Conservation (phyloP, 2,113 vertebrate genomes). For the Petrocephalus zakoni region DNA sequence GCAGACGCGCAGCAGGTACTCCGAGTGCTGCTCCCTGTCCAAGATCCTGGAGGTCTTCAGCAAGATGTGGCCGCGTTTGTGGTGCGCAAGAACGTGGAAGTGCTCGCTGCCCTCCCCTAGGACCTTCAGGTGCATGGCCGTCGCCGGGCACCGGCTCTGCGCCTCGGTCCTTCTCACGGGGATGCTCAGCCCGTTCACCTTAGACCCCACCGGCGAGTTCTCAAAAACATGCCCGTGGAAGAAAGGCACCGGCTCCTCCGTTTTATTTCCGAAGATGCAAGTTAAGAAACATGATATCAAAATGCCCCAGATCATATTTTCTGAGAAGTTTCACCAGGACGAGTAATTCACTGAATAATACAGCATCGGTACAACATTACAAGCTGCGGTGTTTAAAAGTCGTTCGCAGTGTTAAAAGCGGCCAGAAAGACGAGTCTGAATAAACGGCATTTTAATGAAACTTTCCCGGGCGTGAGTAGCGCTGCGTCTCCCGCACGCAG, state of each 20-base stretch:
- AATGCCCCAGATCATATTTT: conserved; percentile 58
- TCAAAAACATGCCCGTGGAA: conserved; percentile 76
- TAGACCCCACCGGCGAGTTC: conserved; percentile 72
- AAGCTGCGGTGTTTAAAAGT: background rate
- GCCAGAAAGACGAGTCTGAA: background rate
- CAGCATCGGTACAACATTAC: background rate
- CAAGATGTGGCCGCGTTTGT: conserved; percentile 66
- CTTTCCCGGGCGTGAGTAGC: conserved; percentile 44
- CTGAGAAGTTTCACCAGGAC: conserved; percentile 38
- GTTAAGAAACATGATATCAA: conserved; percentile 50
- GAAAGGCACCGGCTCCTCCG: conserved; percentile 56
- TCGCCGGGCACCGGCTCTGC: conserved; percentile 58
- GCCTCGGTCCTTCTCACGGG: conserved; percentile 66
- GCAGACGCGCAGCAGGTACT: conserved; percentile 64
- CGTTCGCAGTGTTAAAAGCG: background rate
- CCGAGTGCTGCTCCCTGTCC: conserved; percentile 69
- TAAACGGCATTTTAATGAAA: conserved; percentile 38
- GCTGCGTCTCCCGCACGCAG: conserved; percentile 41
- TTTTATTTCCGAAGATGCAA: conserved; percentile 52
- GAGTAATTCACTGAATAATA: conserved; percentile 24
- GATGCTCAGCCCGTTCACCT: conserved; percentile 72
- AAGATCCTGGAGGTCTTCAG: conserved; percentile 65
- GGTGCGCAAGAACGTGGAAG: conserved; percentile 71
- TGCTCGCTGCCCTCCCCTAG: conserved; percentile 64
- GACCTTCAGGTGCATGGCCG: conserved; percentile 63